Percentiles rank a stretch among this genome's conserved stretches.
Evolutionary conservation across 2,113 vertebrate species (phyloP).

Genomic region (Amblyopsis rosae): DNA sequence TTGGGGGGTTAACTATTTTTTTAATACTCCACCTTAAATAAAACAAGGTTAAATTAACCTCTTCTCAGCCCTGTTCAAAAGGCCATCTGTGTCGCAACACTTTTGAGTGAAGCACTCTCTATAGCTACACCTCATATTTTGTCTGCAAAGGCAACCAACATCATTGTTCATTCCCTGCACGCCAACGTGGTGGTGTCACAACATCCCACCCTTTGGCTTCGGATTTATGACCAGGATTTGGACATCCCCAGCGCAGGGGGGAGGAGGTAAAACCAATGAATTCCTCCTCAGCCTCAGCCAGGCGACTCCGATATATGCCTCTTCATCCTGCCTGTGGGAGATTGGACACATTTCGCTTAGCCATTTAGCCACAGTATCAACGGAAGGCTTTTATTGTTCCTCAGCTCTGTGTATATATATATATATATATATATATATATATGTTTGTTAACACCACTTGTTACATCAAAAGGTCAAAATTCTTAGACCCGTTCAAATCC

Average conservation of each 20-base stretch:
- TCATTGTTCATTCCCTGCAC: conserved; percentile 34
- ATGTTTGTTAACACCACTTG: conserved; percentile 30
- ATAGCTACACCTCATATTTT: conserved; percentile 28
- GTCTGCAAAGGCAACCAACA: conserved; percentile 26
- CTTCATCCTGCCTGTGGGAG: conserved; percentile 37
- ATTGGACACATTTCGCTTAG: conserved; percentile 1
- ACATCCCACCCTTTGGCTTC: conserved; percentile 47
- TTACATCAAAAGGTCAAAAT: conserved; percentile 43
- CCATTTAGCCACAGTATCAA: conserved; percentile 33
- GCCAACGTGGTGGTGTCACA: conserved; percentile 25
- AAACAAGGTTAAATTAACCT: not conserved
- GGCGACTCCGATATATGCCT: conserved; percentile 34
- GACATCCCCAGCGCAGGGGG: conserved; percentile 30
- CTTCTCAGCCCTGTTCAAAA: not conserved
- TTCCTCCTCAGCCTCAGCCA: conserved; percentile 44
- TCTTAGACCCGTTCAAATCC: conserved; percentile 28
- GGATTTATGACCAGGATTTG: conserved; percentile 52
- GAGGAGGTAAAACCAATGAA: conserved; percentile 55
- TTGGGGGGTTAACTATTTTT: not conserved
- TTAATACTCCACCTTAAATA: not conserved
- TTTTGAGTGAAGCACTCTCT: conserved; percentile 33
- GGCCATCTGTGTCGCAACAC: conserved; percentile 29
- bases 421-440: no score
- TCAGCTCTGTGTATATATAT: conserved; percentile 4
- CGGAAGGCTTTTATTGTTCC: conserved; percentile 1